Base-by-base conservation (phyloP, 2,888 invertebrate genomes). In the Papilio gigon region DNA sequence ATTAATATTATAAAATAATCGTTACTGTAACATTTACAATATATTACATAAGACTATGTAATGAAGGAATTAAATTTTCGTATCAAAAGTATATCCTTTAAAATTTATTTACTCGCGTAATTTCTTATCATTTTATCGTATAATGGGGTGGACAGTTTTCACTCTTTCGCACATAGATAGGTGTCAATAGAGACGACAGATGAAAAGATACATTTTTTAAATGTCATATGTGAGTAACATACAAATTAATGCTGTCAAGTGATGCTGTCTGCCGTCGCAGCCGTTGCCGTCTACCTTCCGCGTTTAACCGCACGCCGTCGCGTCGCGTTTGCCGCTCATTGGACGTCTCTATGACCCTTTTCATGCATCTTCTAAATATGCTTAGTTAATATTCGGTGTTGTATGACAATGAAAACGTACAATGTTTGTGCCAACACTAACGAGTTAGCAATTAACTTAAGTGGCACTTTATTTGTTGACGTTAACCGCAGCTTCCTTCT, bases 401-500 rank as follows among this genome's bases (percentile, higher is more conserved):
- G 33, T 30, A 22, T 27, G 33, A 50, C 50, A 60, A 44, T 68
- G 44, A 27, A 11, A 20, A 47, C 40, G 35, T 63, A 12, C 37
- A 25, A 65, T 50, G 64, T 69, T 61, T 65, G 42, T 61, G 17
- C 2, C 20, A n/a, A 60, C 64, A 37, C 64, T 59, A 37, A 58
- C 20, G 47, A 61, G 40, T 65, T 60, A 59, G 69, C 69, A 60
- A 65, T 69, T 69, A 60, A 56, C 17, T 42, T 69, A 61, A 69
- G 69, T 69, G 69, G 17, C 14, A 40, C 17, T 58, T 69, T 68
- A 60, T 68, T 50, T 69, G 61, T 69, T 61, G 53, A 61, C 56
- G 42, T 65, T 65, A 65, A 33, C 2, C 47, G 42, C 69, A 56
- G 60, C 61, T 61, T 69, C 69, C 53, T 69, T 59, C 44, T 61